These are phyloP conservation scores for Liodrosophila aerea DNA, from an alignment of 2,888 invertebrate species.

Conservation along the genomic window DNA sequence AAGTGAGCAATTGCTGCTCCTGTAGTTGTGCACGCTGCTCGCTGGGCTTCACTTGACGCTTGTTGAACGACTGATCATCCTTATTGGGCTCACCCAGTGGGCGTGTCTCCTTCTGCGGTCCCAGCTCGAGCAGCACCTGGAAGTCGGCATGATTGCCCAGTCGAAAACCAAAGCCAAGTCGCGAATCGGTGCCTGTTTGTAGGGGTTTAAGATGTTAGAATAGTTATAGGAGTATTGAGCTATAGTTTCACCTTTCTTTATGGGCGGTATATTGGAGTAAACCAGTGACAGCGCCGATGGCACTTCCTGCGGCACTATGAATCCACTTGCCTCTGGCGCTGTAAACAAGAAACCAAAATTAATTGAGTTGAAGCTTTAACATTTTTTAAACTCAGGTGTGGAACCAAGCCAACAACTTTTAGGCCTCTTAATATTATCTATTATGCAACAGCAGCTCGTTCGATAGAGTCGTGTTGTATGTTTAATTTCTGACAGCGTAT, in stretches of 20 bases:
- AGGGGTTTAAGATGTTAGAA: not conserved
- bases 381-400: slow-evolving; percentile 2
- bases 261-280: slow-evolving; percentile 92
- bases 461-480: slow-evolving; percentile 17
- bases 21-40: slow-evolving; percentile 60
- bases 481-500: slow-evolving; percentile 9
- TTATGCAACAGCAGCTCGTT: slow-evolving; percentile 22
- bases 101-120: slow-evolving; percentile 90
- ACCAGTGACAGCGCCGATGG: slow-evolving; percentile 90
- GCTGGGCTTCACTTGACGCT: slow-evolving; percentile 76
- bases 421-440: slow-evolving; percentile 10
- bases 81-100: slow-evolving; percentile 84
- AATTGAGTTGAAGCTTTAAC: too few species aligned
- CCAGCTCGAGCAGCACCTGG: slow-evolving; percentile 89
- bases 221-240: too few species aligned
- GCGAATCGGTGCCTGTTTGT: slow-evolving; percentile 88
- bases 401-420: slow-evolving; percentile 3
- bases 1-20: slow-evolving; percentile 82
- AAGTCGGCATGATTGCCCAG: slow-evolving; percentile 92
- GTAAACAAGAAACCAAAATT: too few species aligned
- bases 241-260: slow-evolving; percentile 88
- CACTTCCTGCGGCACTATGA: slow-evolving; percentile 91
- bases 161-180: slow-evolving; percentile 90
- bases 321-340: slow-evolving; percentile 81
- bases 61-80: slow-evolving; percentile 74